Percentiles rank a stretch among this genome's conserved stretches.
Evolutionary conservation across 2,888 invertebrate species (phyloP).

Genomic region (Amphipyra berbera): DNA sequence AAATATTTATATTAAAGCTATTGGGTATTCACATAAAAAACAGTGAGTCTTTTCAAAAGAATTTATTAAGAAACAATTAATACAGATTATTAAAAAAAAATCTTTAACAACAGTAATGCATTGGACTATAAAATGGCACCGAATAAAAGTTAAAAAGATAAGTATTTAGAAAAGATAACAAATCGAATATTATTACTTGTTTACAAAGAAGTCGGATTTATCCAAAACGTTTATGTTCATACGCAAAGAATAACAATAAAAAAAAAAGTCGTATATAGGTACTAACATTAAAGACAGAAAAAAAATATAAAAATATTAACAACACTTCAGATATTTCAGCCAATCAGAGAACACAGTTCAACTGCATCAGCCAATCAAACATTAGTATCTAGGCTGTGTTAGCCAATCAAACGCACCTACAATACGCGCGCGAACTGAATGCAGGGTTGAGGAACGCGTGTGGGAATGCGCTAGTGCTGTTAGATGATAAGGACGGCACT

Average conservation of each 20-base stretch:
- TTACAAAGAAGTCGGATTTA: neutral
- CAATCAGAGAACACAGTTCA: constrained; percentile 1
- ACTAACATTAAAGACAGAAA: neutral
- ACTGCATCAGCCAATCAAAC: neutral
- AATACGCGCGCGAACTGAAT: no score
- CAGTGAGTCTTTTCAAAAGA: constrained; percentile 18
- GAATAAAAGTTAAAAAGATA: neutral
- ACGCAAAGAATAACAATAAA: neutral
- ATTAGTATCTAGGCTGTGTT: neutral
- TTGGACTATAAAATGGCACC: constrained; percentile 40
- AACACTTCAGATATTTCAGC: neutral
- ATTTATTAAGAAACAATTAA: constrained; percentile 36
- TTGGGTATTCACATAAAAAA: constrained; percentile 1
- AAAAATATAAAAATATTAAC: neutral
- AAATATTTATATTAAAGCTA: no score
- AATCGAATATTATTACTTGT: no score
- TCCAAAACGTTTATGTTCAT: neutral
- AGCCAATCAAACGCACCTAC: no score
- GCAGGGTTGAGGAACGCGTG: no score
- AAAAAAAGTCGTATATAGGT: neutral
- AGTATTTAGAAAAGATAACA: neutral
- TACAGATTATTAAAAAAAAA: constrained; percentile 9
- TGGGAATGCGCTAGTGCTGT: no score
- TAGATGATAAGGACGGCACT: no score
- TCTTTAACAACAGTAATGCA: constrained; percentile 18